Evolutionary conservation across 2,888 invertebrate species (phyloP).

Genomic region (Cetonia aurata): DNA sequence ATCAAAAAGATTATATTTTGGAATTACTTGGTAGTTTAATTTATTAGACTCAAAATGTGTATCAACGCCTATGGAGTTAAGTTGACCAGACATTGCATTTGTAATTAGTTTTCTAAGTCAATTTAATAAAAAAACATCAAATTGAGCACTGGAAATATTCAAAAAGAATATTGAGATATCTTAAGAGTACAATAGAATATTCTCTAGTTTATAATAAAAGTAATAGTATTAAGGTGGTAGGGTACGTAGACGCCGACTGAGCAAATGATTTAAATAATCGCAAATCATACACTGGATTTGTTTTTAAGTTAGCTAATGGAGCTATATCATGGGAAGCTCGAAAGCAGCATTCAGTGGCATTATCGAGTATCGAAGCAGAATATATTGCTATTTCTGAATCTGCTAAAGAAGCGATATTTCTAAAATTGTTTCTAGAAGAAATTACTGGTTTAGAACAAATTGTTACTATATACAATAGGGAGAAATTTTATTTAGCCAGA

Average conservation of each 20-base stretch:
- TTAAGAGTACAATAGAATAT: slow-evolving; percentile 47
- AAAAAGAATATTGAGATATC: slow-evolving; percentile 49
- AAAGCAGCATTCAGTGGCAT: slow-evolving; percentile 57
- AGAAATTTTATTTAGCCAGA: too few relatives aligned
- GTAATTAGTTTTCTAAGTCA: slow-evolving; percentile 5
- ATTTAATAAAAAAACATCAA: too few relatives aligned
- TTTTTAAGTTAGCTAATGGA: slow-evolving; percentile 53
- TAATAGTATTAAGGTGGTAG: slow-evolving; percentile 37
- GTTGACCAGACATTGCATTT: too few relatives aligned
- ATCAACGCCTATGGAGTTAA: too few relatives aligned
- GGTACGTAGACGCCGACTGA: slow-evolving; percentile 50
- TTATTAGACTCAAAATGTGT: too few relatives aligned
- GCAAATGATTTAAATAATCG: slow-evolving; percentile 52
- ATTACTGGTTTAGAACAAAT: slow-evolving; percentile 20
- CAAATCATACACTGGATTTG: slow-evolving; percentile 61
- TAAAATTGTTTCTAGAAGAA: slow-evolving; percentile 35
- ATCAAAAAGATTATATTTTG: too few relatives aligned
- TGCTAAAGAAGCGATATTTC: slow-evolving; percentile 51
- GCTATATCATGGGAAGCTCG: slow-evolving; percentile 56
- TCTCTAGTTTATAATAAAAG: slow-evolving; percentile 43
- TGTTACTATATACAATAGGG: slow-evolving; percentile 28
- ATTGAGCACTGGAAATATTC: slow-evolving; percentile 47
- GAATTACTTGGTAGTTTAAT: neutral
- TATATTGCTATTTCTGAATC: slow-evolving; percentile 56
- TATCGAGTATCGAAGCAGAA: slow-evolving; percentile 57